Evolutionary conservation across 2,888 invertebrate genomes (phyloP).

Genomic region (Yponomeuta cagnagella): DNA sequence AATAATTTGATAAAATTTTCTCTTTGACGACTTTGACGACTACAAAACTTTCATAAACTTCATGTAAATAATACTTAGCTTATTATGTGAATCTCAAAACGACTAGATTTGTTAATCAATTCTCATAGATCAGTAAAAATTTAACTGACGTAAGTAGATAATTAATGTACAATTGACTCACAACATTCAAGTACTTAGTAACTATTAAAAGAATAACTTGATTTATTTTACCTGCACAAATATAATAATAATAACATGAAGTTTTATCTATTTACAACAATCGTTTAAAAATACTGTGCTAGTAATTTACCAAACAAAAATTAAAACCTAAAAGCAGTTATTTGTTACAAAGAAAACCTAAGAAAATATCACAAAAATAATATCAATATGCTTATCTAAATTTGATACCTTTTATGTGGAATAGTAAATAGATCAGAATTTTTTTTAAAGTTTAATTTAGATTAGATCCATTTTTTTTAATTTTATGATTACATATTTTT

Average conservation of each 20-base stretch:
- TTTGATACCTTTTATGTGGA: no score
- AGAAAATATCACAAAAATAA: background rate
- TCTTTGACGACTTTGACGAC: background rate
- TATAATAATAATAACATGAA: no score
- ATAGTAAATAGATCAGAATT: no score
- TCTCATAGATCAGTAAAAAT: background rate
- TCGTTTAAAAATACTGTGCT: background rate
- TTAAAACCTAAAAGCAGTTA: background rate
- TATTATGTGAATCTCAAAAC: conserved; percentile 54
- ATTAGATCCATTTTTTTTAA: background rate
- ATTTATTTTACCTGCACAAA: no score
- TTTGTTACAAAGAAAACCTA: background rate
- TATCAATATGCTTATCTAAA: background rate
- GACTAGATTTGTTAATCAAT: conserved; percentile 53
- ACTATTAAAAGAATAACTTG: background rate
- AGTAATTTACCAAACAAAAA: background rate
- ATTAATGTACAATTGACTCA: conserved; percentile 50
- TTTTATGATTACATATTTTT: background rate
- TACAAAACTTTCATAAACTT: background rate
- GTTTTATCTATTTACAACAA: background rate
- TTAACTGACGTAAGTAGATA: conserved; percentile 20
- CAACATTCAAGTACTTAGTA: conserved; percentile 32
- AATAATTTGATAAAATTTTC: background rate
- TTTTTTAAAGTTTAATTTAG: background rate
- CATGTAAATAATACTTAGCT: background rate